Percentiles rank a stretch among this genome's conserved stretches.
Evolutionary conservation across 2,113 vertebrate genomes (phyloP).

Genomic region (Oreochromis tanganicae): DNA sequence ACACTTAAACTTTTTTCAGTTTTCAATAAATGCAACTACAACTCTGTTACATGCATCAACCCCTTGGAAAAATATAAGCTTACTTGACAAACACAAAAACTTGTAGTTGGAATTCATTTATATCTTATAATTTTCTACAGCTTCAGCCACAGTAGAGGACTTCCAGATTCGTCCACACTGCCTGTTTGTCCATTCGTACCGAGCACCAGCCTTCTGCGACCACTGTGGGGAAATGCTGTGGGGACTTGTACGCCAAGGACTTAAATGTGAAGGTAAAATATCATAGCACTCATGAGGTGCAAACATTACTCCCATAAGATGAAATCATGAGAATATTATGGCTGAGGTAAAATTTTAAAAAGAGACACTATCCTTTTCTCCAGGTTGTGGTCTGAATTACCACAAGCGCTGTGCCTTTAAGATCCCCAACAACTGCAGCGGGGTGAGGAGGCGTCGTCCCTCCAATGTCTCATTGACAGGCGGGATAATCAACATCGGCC

Average conservation of each 20-base stretch:
- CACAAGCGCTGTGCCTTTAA: slow-evolving; percentile 98
- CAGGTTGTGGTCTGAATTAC: slow-evolving; percentile 95
- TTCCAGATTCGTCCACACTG: slow-evolving; percentile 95
- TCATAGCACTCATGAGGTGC: neutral
- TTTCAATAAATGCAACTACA: neutral
- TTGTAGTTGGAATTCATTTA: neutral
- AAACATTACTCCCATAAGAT: neutral
- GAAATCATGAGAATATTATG: neutral
- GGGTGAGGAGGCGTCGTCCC: slow-evolving; percentile 83
- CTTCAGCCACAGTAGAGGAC: slow-evolving; percentile 94
- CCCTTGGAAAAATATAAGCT: too few species aligned
- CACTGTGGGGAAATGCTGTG: slow-evolving; percentile 98
- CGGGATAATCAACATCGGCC: slow-evolving; percentile 77
- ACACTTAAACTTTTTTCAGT: neutral
- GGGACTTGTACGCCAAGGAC: slow-evolving; percentile 93
- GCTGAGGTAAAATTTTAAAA: neutral
- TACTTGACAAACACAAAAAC: neutral
- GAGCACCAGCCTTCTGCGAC: slow-evolving; percentile 95
- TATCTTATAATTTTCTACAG: slow-evolving; percentile 53
- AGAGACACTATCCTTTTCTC: neutral
- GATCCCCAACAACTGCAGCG: slow-evolving; percentile 97
- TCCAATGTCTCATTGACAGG: slow-evolving; percentile 92
- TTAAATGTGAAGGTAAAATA: slow-evolving; percentile 90
- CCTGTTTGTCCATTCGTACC: slow-evolving; percentile 93
- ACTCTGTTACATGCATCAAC: neutral